These are phyloP conservation scores for Pseudolaguvia tuberculata DNA, from an alignment of 2,113 vertebrate species.

Conservation along the genomic window DNA sequence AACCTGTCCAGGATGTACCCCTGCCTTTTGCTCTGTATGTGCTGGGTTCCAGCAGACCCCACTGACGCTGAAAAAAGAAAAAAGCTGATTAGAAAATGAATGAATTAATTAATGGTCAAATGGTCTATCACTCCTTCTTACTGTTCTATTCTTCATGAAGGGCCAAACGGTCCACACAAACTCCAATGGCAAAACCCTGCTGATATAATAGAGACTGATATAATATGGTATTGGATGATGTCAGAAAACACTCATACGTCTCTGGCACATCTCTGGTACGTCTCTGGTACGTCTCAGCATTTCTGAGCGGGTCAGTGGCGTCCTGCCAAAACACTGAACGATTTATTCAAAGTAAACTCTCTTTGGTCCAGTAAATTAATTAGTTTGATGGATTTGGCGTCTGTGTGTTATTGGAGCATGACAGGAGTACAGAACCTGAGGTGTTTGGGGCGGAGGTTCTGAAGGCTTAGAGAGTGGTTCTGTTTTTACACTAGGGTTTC, in stretches of 20 bases:
- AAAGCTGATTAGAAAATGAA: too few species aligned
- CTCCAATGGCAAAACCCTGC: too few species aligned
- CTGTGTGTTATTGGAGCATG: constrained; percentile 23
- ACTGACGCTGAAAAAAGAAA: too few species aligned
- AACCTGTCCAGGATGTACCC: too few species aligned
- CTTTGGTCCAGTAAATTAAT: constrained; percentile 53
- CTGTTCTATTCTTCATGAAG: too few species aligned
- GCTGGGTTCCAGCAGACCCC: too few species aligned
- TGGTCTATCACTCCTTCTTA: too few species aligned
- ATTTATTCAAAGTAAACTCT: constrained; percentile 50
- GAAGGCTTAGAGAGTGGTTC: too few species aligned
- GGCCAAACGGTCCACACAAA: too few species aligned
- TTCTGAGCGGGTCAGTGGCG: constrained; percentile 50
- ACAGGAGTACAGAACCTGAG: constrained; percentile 24
- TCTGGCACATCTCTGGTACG: constrained; percentile 55
- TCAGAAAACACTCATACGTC: constrained; percentile 55
- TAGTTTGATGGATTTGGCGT: constrained; percentile 34
- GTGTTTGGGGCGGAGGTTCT: constrained; percentile 19
- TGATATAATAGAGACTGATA: constrained; percentile 49
- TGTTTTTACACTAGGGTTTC: too few species aligned
- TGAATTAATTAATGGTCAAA: too few species aligned
- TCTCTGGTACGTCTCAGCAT: constrained; percentile 57
- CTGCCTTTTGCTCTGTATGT: too few species aligned
- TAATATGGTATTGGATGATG: constrained; percentile 49
- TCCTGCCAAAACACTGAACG: constrained; percentile 27